These are phyloP conservation scores for Galeopsomyia nigrocyanea DNA, from an alignment of 2,888 invertebrate genomes.

Conservation along the genomic window DNA sequence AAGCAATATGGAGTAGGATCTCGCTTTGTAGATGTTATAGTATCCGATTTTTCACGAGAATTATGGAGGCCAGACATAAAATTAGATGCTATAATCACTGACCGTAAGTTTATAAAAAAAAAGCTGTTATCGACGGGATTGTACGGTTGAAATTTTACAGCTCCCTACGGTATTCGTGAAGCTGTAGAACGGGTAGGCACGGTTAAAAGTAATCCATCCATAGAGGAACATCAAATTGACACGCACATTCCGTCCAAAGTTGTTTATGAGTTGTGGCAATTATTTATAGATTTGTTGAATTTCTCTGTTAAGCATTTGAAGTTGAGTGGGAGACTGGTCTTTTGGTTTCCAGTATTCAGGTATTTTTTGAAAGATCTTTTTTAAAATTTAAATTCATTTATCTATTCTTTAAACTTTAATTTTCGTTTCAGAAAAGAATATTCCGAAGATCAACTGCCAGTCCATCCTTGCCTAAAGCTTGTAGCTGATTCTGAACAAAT, in stretches of 20 bases:
- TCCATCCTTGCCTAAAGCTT: slow-evolving; percentile 83
- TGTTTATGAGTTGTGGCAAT: slow-evolving; percentile 84
- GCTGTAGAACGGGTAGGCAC: slow-evolving; percentile 87
- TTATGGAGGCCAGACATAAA: slow-evolving; percentile 80
- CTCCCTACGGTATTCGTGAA: slow-evolving; percentile 98
- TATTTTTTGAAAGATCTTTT: slow-evolving; percentile 60
- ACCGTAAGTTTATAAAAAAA: slow-evolving; percentile 77
- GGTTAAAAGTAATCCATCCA: slow-evolving; percentile 72
- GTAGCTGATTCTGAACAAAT: slow-evolving; percentile 91
- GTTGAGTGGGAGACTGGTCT: slow-evolving; percentile 86
- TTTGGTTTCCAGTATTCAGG: slow-evolving; percentile 95
- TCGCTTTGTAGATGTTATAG: slow-evolving; percentile 87
- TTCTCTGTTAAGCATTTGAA: slow-evolving; percentile 85
- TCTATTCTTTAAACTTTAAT: slow-evolving; percentile 18
- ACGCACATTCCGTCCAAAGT: slow-evolving; percentile 88
- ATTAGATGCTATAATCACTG: slow-evolving; percentile 95
- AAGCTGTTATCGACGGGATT: slow-evolving; percentile 16
- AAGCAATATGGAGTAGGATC: slow-evolving; percentile 85
- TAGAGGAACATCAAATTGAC: slow-evolving; percentile 76
- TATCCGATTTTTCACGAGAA: slow-evolving; percentile 91
- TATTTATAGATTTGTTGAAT: slow-evolving; percentile 86
- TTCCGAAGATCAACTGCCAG: slow-evolving; percentile 79
- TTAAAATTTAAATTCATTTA: background rate
- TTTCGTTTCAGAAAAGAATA: slow-evolving; percentile 77
- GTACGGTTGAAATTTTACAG: slow-evolving; percentile 70